Percentiles rank a stretch among this genome's conserved stretches.
These are phyloP conservation scores for Bombus balteatus DNA, from an alignment of 1,140 invertebrate species.

Conservation along the genomic window DNA sequence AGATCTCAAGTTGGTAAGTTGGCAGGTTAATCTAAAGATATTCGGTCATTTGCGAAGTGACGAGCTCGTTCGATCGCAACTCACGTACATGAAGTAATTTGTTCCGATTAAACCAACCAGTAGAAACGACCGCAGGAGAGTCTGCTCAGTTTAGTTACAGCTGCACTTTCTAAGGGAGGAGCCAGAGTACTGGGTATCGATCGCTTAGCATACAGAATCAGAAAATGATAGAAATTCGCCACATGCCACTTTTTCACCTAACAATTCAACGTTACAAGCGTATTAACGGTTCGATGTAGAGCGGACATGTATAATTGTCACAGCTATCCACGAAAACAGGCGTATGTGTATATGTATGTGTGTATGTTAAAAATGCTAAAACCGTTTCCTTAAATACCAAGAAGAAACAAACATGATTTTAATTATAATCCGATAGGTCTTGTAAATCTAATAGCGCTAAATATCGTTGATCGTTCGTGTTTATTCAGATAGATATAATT, in stretches of 20 bases:
- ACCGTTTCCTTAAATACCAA: too few species aligned
- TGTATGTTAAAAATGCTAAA: too few species aligned
- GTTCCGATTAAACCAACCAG: constrained; percentile 71
- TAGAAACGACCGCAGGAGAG: constrained; percentile 43
- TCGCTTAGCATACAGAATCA: constrained; percentile 32
- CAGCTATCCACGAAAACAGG: too few species aligned
- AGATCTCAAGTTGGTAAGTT: not conserved
- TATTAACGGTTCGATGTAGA: not conserved
- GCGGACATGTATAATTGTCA: too few species aligned
- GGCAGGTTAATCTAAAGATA: constrained; percentile 49
- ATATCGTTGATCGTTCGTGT: too few species aligned
- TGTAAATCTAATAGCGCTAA: too few species aligned
- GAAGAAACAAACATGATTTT: too few species aligned
- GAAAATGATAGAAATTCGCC: constrained; percentile 28
- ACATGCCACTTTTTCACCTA: not conserved
- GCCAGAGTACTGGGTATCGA: constrained; percentile 14
- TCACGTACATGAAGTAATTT: constrained; percentile 72
- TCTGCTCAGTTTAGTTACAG: constrained; percentile 51
- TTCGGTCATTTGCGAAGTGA: constrained; percentile 49
- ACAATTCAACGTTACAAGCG: not conserved
- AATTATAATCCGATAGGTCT: too few species aligned
- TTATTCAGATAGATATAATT: too few species aligned
- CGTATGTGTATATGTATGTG: too few species aligned
- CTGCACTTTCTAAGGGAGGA: constrained; percentile 44
- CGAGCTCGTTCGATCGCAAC: constrained; percentile 63